Base-by-base conservation (phyloP, 2,888 invertebrate genomes). In the Eupithecia tripunctaria region DNA sequence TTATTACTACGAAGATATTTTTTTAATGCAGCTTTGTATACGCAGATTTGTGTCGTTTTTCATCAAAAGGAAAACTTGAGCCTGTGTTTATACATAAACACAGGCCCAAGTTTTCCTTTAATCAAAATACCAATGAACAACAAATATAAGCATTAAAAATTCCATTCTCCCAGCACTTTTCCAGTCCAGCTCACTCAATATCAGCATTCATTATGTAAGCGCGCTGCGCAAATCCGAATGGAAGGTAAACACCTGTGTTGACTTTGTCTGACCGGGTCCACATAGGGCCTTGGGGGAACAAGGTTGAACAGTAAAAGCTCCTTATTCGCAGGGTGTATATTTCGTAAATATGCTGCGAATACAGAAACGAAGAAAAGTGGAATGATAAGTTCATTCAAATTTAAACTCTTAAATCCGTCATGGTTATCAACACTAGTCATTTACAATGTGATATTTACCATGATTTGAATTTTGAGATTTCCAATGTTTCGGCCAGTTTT, bases 161-260 rank as follows among this genome's bases (percentile, higher is more conserved):
- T 41, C 63, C 66, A 51, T 67, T 77, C 74, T 72, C 66, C 32
- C 64, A 68, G 41, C 47, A 56, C 64, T 64, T 69, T 72, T 67
- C 74, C 65, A 64, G 67, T 71, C 63, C 71, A 32, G 51, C 66
- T 51, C 60, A 67, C 60, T 72, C 69, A 67, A 72, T 64, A 70
- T 59, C 71, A 73, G 76, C 78, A 73, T 75, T 77, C 78, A 75
- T 78, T 74, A 64, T 64, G 32, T 64, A 64, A 64, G 25, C 38
- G 3, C 27, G 41, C 67, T 72, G 62, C 80, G 80, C 82, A 85
- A 88, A 88, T 85, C 89, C 83, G 81, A 81, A 89, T 90, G 86
- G 79, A 90, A 90, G 77, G 79, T 85, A 89, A 90, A 89, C 88
- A 89, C 70, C 29, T 43, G 63, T 84, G 84, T 85, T 85, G 80